These are phyloP conservation scores for Oncorhynchus keta DNA, from an alignment of 2,113 vertebrate species.

Conservation along the genomic window DNA sequence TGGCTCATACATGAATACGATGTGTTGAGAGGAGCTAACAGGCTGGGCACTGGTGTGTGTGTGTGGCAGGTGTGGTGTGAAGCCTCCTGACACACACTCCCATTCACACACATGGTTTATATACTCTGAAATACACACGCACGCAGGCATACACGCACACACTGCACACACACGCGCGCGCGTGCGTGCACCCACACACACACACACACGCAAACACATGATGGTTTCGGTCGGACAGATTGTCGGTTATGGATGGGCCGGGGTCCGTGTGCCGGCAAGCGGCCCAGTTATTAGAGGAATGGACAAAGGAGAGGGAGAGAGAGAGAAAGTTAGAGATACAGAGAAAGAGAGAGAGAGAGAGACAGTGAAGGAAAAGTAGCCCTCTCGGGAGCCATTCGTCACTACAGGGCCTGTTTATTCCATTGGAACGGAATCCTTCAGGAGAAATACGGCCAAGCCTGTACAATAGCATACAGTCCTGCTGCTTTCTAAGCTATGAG, in stretches of 20 bases:
- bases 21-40: constrained; percentile 53
- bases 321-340: not conserved
- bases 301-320: constrained; percentile 8
- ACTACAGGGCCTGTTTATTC: constrained; percentile 37
- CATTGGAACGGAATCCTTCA: constrained; percentile 25
- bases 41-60: constrained; percentile 21
- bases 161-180: constrained; percentile 3
- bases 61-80: constrained; percentile 49
- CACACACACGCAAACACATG: not conserved
- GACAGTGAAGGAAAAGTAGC: constrained; percentile 4
- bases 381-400: constrained; percentile 39
- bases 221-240: constrained; percentile 45
- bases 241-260: constrained; percentile 54
- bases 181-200: not conserved
- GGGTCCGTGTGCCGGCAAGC: constrained; percentile 55
- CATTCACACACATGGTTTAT: not conserved
- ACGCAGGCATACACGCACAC: not conserved
- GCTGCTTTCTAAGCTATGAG: not conserved
- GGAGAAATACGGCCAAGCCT: constrained; percentile 49
- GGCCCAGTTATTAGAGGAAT: constrained; percentile 56
- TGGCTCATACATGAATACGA: constrained; percentile 30
- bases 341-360: not conserved
- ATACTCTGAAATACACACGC: not conserved
- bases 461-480: no score
- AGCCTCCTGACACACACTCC: not conserved